These are phyloP conservation scores for Craseonycteris thonglongyai DNA, from an alignment of 2,113 vertebrate species.

Conservation along the genomic window DNA sequence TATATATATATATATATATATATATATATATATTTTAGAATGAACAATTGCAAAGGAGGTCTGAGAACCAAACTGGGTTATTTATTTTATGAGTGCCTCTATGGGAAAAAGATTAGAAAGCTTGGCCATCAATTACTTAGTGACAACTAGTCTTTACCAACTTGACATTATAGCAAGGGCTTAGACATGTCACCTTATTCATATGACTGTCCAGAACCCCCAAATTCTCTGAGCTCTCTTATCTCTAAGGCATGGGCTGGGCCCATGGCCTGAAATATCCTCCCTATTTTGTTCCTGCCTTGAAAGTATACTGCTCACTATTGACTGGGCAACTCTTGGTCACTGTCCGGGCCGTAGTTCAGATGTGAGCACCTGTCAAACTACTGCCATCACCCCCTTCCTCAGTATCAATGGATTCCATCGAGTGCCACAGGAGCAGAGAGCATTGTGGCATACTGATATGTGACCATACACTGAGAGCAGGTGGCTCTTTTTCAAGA, in stretches of 20 bases:
- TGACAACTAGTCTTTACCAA: not conserved
- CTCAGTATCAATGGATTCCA: not conserved
- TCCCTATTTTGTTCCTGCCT: not conserved
- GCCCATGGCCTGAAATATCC: not conserved
- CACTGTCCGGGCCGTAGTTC: not conserved
- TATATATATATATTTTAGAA: no score
- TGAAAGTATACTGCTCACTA: not conserved
- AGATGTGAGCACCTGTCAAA: not conserved
- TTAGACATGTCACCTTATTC: not conserved
- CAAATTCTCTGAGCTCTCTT: not conserved
- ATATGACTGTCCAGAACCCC: not conserved
- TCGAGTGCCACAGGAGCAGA: not conserved
- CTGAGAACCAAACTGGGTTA: not conserved
- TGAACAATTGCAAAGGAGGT: not conserved
- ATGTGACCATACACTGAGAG: rapidly evolving
- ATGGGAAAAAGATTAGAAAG: not conserved
- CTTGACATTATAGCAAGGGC: not conserved
- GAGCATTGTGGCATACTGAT: not conserved
- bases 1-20: no score
- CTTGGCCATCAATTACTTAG: no score
- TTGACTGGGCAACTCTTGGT: not conserved
- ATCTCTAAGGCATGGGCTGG: not conserved
- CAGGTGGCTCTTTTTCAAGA: not conserved
- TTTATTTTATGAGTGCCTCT: not conserved
- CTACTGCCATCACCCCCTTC: not conserved